Percentiles rank a stretch among this genome's conserved stretches.
Conservation (phyloP, 2,888 invertebrate species). For the Eristalis tenax region DNA sequence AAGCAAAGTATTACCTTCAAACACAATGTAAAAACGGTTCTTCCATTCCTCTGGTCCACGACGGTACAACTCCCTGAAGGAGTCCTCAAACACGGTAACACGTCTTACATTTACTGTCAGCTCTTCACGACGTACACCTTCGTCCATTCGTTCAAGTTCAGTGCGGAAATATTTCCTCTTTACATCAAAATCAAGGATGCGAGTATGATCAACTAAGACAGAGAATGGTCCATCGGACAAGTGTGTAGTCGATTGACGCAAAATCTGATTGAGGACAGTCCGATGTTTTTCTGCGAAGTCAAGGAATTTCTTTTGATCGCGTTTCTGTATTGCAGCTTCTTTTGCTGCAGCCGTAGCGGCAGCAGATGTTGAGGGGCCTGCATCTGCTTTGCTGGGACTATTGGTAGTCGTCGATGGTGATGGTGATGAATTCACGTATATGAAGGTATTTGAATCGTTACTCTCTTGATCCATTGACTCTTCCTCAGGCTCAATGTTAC, state of each 20-base stretch:
- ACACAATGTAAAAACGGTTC: constrained; percentile 94
- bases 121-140: constrained; percentile 90
- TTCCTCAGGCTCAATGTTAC: neutral
- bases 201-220: constrained; percentile 92
- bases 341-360: constrained; percentile 55
- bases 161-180: constrained; percentile 93
- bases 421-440: constrained; percentile 26
- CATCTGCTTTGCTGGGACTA: constrained; percentile 79
- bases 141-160: constrained; percentile 92
- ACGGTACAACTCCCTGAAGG: constrained; percentile 92
- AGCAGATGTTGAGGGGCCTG: constrained; percentile 75
- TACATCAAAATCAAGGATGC: constrained; percentile 94
- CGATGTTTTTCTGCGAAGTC: constrained; percentile 94
- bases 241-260: constrained; percentile 90
- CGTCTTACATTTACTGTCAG: constrained; percentile 92
- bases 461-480: constrained; percentile 27
- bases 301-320: constrained; percentile 86
- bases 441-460: constrained; percentile 5
- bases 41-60: constrained; percentile 94
- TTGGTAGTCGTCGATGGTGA: constrained; percentile 18
- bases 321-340: constrained; percentile 75
- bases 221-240: constrained; percentile 93
- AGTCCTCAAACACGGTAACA: constrained; percentile 93
- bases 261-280: constrained; percentile 93
- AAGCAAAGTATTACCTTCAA: constrained; percentile 87